A percentile compares a stretch with the other conserved stretches of the same genome.
These are phyloP conservation scores for Antennarius maculatus DNA, from an alignment of 2,797 vertebrate species.

Conservation along the genomic window DNA sequence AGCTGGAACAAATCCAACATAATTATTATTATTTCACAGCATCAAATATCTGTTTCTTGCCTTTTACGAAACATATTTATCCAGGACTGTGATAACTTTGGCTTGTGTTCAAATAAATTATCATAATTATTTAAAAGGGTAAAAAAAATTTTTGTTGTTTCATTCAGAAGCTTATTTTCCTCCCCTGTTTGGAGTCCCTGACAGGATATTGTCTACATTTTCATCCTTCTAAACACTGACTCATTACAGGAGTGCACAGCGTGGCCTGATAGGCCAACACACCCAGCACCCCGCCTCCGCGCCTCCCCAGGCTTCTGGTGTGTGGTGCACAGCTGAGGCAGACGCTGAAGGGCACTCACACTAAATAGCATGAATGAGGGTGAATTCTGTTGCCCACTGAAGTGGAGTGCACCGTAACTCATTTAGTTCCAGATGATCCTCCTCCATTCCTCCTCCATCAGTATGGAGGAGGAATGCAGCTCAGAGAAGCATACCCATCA, in stretches of 20 bases:
- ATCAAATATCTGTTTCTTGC: conserved; percentile 8
- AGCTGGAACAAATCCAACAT: conserved; percentile 35
- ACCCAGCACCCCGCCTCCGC: conserved; percentile 59
- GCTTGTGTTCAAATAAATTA: conserved; percentile 14
- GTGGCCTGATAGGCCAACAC: conserved; percentile 72
- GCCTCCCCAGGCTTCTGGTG: conserved; percentile 73
- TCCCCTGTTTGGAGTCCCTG: conserved; percentile 46
- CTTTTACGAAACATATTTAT: conserved; percentile 26
- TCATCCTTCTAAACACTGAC: conserved; percentile 73
- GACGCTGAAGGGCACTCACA: conserved; percentile 78
- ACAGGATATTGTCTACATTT: conserved; percentile 53
- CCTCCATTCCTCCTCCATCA: too few species aligned
- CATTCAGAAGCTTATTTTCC: neutral
- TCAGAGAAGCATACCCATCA: conserved; percentile 45
- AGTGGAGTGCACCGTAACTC: conserved; percentile 64
- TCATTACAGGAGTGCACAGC: conserved; percentile 72
- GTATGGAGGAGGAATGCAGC: conserved; percentile 47
- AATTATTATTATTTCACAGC: conserved; percentile 37
- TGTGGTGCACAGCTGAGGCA: conserved; percentile 74
- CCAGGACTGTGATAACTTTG: neutral
- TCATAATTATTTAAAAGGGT: conserved; percentile 22
- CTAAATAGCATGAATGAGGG: conserved; percentile 79
- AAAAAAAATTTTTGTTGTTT: conserved; percentile 29
- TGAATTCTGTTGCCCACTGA: conserved; percentile 67
- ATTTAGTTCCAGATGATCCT: conserved; percentile 66